phyloP scores from a whole-genome alignment of 2,113 vertebrate species.

The Aepyceros melampus region DNA sequence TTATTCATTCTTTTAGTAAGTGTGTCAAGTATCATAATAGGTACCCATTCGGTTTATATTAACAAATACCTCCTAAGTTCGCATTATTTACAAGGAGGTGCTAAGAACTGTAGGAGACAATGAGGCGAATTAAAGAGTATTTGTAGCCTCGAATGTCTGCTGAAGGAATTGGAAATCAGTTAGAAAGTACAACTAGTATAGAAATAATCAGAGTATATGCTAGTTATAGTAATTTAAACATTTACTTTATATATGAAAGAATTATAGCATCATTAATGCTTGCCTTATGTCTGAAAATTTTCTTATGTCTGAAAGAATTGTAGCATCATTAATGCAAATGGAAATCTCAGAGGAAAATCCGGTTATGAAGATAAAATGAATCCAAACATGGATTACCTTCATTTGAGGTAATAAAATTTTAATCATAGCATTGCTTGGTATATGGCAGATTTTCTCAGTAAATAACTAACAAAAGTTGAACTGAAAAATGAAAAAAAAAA shows the following conservation, averaged over 20 bases:
- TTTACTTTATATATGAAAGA: not conserved
- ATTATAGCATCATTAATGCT: not conserved
- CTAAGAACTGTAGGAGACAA: not conserved
- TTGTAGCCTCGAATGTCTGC: not conserved
- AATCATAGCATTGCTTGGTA: not conserved
- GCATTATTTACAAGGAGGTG: not conserved
- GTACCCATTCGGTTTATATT: not conserved
- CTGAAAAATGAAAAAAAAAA: not conserved
- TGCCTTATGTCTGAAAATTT: not conserved
- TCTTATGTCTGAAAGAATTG: not conserved
- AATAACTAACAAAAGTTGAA: constrained; percentile 41
- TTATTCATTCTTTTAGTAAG: not conserved
- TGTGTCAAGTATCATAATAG: not conserved
- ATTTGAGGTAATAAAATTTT: constrained; percentile 23
- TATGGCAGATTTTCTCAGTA: not conserved
- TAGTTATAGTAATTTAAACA: constrained; percentile 22
- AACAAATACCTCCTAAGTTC: not conserved
- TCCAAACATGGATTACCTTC: not conserved
- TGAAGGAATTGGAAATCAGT: not conserved
- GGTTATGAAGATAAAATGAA: constrained; percentile 18
- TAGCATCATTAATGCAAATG: not conserved
- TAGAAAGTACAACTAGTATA: not conserved
- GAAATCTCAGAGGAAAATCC: not conserved
- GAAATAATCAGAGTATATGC: not conserved
- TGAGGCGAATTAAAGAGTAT: not conserved